Evolutionary conservation across 2,797 vertebrate species (phyloP), one percentile per base, ranked within the genome.

Genomic region (Morelia viridis): DNA sequence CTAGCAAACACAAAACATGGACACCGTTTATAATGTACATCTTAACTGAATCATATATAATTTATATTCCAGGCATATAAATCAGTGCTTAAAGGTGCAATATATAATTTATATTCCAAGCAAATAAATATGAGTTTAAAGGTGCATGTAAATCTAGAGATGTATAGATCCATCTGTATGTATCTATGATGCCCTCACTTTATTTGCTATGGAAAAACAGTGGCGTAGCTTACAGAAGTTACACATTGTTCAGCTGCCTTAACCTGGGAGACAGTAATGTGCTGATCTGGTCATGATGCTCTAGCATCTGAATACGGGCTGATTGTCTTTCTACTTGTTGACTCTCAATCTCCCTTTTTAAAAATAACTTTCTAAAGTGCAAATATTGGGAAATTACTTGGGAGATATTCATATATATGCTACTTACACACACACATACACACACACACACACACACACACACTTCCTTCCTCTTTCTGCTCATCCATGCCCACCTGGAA

Each of bases 301-400:
- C 85, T 84, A 9, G 85, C 7, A 24, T 95, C 93, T 94, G 93
- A 91, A 94, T 93, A 92, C 88, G 90, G 91, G 95, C 91, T 93
- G 96, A 97, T 97, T 97, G 97, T 96, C 97, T 94, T 94, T 71
- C 1, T 8, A 1, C 87, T n/a, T 50, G 1, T 85, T 89, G 26
- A 85, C 41, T 88, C 53, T 89, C 46, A 46, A 80, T 80, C 94
- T 87, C 90, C 85, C 84, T 46, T 15, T 89, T 91, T 22, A 10
- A 85, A 35, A 46, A 46, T 41, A 80, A 64, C 65, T 93, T 15
- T 0, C 90, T 94, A 94, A 97, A 96, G 97, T 97, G 96, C 96
- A 96, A 96, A 96, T 5, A 0, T 94, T 90, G 89, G 58, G 0
- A 0, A 87, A 71, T 31, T 60, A 83, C 41, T 57, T 60, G 46